phyloP scores from a whole-genome alignment of 2,113 vertebrate species.

The Nematolebias whitei region DNA sequence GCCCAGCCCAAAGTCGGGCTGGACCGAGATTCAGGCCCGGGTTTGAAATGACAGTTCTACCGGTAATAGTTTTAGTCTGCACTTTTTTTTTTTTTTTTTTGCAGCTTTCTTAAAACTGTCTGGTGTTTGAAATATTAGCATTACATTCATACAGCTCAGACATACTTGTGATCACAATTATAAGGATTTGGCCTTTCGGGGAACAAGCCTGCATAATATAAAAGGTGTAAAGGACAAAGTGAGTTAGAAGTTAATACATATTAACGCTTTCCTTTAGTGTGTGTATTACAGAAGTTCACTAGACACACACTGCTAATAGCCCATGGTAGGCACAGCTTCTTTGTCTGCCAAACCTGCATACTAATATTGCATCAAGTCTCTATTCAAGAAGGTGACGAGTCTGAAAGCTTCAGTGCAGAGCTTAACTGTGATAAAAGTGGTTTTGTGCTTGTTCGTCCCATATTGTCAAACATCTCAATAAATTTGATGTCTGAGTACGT shows the following conservation, averaged over 20 bases:
- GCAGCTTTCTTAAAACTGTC: not conserved
- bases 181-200: not conserved
- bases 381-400: slow-evolving; percentile 8
- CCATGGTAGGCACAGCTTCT: slow-evolving; percentile 13
- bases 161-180: not conserved
- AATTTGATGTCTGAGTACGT: slow-evolving; percentile 56
- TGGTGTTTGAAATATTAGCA: not conserved
- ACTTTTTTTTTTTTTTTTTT: not conserved
- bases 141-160: not conserved
- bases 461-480: slow-evolving; percentile 50
- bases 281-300: not conserved
- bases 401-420: slow-evolving; percentile 40
- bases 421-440: slow-evolving; percentile 44
- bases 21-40: too few species aligned
- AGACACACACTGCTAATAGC: not conserved
- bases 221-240: slow-evolving; percentile 6
- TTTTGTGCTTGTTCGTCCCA: slow-evolving; percentile 53
- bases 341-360: slow-evolving; percentile 28
- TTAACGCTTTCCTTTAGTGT: not conserved
- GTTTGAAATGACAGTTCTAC: too few species aligned
- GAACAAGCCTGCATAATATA: not conserved
- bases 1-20: too few species aligned
- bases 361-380: slow-evolving; percentile 22
- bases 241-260: not conserved
- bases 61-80: not conserved